Base-by-base conservation (phyloP, 2,888 invertebrate genomes). In the Ophioninae sp. region DNA sequence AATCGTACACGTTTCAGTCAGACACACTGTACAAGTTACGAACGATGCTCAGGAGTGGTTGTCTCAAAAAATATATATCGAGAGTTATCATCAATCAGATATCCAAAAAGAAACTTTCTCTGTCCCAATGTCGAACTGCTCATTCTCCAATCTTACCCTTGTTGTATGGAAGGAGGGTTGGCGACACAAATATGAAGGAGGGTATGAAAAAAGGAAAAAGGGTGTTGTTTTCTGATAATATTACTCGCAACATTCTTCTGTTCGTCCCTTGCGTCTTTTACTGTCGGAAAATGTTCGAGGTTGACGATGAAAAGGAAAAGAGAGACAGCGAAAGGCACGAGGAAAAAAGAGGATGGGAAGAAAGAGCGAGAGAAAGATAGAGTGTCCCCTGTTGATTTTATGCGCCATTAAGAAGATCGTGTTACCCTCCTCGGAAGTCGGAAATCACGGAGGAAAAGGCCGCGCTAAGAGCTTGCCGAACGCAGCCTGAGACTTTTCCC, bases 381-480 rank as follows among this genome's bases (percentile, higher is more conserved):
- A 70, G 64, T 69, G 70, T 67, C 79, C 79, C 80, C 87, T 87
- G 88, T 88, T 90, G 89, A 89, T 90, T 89, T 91, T 90, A 88
- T 89, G 87, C 87, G 87, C 89, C 91, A 91, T 91, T 91, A 91
- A 89, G 88, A 88, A 87, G 90, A 90, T 91, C 90, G 89, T 88
- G 88, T 91, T 91, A 89, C 89, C 84, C 83, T 89, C 88, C 85
- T 82, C 86, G 87, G 87, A 87, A 89, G 87, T 88, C 87, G 89
- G 89, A 90, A 89, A 89, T 89, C 89, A 87, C 87, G 77, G 65
- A 87, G 88, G 86, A 87, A 83, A 87, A 85, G 86, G 87, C 83
- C 85, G 65, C 79, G 78, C 82, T 84, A 74, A 83, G 80, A 83
- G 83, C 80, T 64, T 57, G 77, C 56, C 68, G 61, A 59, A 57